Percentiles rank a stretch among this genome's conserved stretches.
Evolutionary conservation across 2,797 vertebrate genomes (phyloP).

Genomic region (Danio choprae): DNA sequence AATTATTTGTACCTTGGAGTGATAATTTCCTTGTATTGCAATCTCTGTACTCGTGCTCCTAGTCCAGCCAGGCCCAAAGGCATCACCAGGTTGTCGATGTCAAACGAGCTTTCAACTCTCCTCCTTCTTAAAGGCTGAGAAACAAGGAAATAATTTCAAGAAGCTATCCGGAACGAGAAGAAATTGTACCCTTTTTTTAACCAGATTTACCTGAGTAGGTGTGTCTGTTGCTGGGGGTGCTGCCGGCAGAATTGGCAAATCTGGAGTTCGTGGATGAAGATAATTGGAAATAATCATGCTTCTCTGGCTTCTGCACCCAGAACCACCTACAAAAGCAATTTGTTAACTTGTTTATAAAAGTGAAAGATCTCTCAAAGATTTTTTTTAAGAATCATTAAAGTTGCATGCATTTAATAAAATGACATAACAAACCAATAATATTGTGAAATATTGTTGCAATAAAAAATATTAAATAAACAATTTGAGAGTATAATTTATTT

Average conservation of each 20-base stretch:
- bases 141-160: not conserved
- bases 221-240: constrained; percentile 46
- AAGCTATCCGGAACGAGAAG: not conserved
- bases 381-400: not conserved
- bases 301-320: constrained; percentile 51
- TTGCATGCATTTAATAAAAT: not conserved
- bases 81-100: constrained; percentile 75
- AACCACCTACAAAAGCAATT: constrained; percentile 43
- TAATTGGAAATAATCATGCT: constrained; percentile 45
- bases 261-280: constrained; percentile 46
- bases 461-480: too few species aligned
- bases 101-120: constrained; percentile 69
- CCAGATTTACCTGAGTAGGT: constrained; percentile 58
- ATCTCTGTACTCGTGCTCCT: constrained; percentile 68
- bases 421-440: too few species aligned
- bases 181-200: not conserved
- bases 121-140: constrained; percentile 66
- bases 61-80: constrained; percentile 72
- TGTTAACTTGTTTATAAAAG: not conserved
- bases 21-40: constrained; percentile 75
- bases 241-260: constrained; percentile 40
- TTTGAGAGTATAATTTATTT: too few species aligned
- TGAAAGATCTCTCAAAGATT: not conserved
- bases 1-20: constrained; percentile 69
- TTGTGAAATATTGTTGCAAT: too few species aligned